Evolutionary conservation across 2,888 invertebrate genomes (phyloP).

Genomic region (Limnephilus auricula): DNA sequence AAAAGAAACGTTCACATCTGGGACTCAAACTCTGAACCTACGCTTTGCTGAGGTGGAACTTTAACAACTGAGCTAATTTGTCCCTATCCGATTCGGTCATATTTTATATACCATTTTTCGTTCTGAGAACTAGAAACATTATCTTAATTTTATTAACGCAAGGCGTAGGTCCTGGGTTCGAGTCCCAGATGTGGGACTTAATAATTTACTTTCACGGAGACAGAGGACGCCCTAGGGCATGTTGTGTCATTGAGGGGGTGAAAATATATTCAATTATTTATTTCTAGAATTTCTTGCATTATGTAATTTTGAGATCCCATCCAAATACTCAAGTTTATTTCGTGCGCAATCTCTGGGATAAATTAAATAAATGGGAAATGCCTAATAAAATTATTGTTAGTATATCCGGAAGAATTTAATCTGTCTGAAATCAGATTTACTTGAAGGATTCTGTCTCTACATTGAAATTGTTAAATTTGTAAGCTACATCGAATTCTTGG

Average conservation of each 20-base stretch:
- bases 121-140: too few relatives aligned
- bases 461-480: neutral
- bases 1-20: too few relatives aligned
- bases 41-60: too few relatives aligned
- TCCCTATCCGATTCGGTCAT: too few relatives aligned
- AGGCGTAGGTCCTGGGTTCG: too few relatives aligned
- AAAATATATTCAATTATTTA: neutral
- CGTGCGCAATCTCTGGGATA: neutral
- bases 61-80: too few relatives aligned
- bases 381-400: neutral
- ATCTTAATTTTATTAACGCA: too few relatives aligned
- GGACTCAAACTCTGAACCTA: too few relatives aligned
- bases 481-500: neutral
- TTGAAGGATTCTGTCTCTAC: neutral
- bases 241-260: neutral
- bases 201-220: neutral
- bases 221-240: neutral
- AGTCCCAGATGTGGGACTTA: too few relatives aligned
- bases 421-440: neutral
- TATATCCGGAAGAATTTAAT: neutral
- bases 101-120: too few relatives aligned
- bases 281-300: neutral
- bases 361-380: neutral
- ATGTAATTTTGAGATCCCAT: neutral
- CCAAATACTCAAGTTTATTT: neutral